Evolutionary conservation across 2,113 vertebrate genomes (phyloP), one percentile per base, ranked within the genome.

Genomic region (Paradisaea rubra): DNA sequence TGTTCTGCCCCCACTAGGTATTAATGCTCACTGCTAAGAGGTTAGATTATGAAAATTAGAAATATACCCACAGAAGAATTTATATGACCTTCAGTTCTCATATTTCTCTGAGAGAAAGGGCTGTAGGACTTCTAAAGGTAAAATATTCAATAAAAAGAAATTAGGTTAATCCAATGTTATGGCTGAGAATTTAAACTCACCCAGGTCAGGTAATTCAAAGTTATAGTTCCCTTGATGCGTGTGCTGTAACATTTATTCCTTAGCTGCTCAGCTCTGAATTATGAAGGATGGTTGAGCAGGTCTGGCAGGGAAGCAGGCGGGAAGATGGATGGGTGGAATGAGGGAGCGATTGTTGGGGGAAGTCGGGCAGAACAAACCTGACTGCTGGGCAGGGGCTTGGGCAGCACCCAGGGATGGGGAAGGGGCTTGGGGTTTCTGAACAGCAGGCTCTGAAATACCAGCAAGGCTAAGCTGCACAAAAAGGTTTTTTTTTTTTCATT

Each of bases 131-230:
- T 94, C 74, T 60, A 91, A 93, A 96, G 86, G 82, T 87, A 94
- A 94, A 95, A 93, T 92, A 93, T 89, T 94, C 79, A 93, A 96
- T 94, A 94, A 94, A 96, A 86, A 91, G 84, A 94, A 95, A 94
- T 93, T 90, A 95, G 88, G 92, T 97, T 96, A 97, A 96, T 97
- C 94, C 94, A 94, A 81, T 95, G 93, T 95, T 97, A 93, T 96
- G 94, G 94, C 94, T 95, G 90, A 94, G 86, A 95, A 95, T 95
- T 95, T 93, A 95, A 95, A 92, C 90, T 95, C 89, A 33, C 89
- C 85, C 82, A 49, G 81, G 94, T 94, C 88, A 95, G 89, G 81
- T 94, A 97, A 95, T 95, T 96, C 84, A 80, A 80, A 95, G 81
- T 93, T 94, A 89, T 80, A 42, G 91, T 88, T 96, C 95, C 94